phyloP scores from a whole-genome alignment of 2,888 invertebrate species.

The Drosophila nigritarsus region DNA sequence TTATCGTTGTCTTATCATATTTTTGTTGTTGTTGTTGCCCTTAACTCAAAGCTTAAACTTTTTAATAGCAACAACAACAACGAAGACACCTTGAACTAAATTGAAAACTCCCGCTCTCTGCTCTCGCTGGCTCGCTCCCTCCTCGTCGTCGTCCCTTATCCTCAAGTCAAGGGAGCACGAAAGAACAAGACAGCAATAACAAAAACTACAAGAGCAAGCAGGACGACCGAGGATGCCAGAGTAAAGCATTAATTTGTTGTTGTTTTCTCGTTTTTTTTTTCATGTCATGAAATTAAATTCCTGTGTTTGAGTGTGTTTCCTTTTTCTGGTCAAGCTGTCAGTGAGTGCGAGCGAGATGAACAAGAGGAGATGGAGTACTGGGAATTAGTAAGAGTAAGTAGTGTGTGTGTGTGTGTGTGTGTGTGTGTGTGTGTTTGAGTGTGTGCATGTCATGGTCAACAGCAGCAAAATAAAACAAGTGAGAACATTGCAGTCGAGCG shows the following conservation, averaged over 20 bases:
- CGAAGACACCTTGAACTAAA: background rate
- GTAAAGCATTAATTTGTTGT: conserved; percentile 49
- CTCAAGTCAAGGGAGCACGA: conserved; percentile 17
- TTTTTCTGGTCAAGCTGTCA: conserved; percentile 9
- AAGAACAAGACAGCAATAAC: conserved; percentile 13
- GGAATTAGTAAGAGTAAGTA: background rate
- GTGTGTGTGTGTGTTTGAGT: background rate
- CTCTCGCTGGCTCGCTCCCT: background rate
- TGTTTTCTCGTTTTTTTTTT: conserved; percentile 2
- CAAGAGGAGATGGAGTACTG: background rate
- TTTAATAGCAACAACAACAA: conserved; percentile 20
- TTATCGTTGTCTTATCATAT: conserved; percentile 18
- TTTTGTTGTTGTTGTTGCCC: conserved; percentile 16
- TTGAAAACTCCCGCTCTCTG: conserved; percentile 1
- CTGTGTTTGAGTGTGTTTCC: conserved; percentile 7
- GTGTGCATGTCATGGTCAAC: conserved; percentile 64
- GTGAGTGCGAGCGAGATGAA: conserved; percentile 12
- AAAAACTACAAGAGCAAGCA: conserved; percentile 14
- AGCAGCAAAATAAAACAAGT: conserved; percentile 23
- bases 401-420: background rate
- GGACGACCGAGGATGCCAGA: conserved; percentile 8
- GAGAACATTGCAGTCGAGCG: conserved; percentile 4
- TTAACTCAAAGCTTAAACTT: conserved; percentile 17
- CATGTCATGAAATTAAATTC: conserved; percentile 56
- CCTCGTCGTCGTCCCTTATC: conserved; percentile 24